A percentile compares a stretch with the other conserved stretches of the same genome.
Conservation (phyloP, 2,797 vertebrate genomes). For the Phoxinus dragarum region DNA sequence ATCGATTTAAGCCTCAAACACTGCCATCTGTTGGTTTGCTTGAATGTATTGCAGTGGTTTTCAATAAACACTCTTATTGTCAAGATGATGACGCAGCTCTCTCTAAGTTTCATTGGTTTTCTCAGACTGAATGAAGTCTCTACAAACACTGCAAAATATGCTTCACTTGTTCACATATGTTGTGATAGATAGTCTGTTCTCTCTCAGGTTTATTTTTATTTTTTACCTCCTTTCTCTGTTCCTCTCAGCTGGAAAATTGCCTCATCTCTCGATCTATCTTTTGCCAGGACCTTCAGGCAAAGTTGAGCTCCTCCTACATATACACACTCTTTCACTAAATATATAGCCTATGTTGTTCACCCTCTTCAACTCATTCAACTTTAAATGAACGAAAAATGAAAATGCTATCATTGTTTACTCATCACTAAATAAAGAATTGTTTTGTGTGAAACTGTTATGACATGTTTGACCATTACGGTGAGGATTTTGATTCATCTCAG, state of each 20-base stretch:
- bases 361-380: not conserved
- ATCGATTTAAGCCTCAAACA: conserved; percentile 14
- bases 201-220: not conserved
- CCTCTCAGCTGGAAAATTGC: conserved; percentile 52
- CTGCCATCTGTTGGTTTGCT: conserved; percentile 29
- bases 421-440: not conserved
- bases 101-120: conserved; percentile 16
- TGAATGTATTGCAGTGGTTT: not conserved
- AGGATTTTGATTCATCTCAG: not conserved
- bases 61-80: not conserved
- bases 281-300: conserved; percentile 31
- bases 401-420: not conserved
- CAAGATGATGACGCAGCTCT: not conserved
- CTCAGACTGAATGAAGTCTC: conserved; percentile 10
- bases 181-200: conserved; percentile 32
- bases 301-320: conserved; percentile 13
- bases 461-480: not conserved
- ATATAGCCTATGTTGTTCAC: not conserved
- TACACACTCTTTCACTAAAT: not conserved
- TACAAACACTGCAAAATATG: not conserved
- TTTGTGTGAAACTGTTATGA: not conserved
- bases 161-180: conserved; percentile 10
- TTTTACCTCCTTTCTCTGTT: conserved; percentile 17
- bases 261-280: conserved; percentile 33
- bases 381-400: not conserved